Conservation (phyloP, 2,888 invertebrate species). For the Calameuta pallipes region DNA sequence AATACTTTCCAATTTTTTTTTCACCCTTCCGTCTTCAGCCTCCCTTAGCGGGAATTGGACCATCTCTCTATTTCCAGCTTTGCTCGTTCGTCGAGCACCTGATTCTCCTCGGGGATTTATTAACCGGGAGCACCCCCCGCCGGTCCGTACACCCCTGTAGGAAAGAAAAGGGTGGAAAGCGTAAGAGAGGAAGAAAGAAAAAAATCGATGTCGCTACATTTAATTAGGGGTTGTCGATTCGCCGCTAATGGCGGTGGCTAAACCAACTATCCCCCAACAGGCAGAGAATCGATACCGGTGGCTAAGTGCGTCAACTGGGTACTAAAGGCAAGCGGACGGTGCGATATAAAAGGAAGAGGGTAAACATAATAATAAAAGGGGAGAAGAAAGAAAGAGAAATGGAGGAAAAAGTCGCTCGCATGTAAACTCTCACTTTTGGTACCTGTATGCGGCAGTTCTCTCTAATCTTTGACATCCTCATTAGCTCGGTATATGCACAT, state of each 20-base stretch:
- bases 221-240: background rate
- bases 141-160: constrained; percentile 9
- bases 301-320: background rate
- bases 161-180: no score
- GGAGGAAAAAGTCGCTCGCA: background rate
- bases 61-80: background rate
- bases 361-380: background rate
- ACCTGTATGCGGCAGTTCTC: background rate
- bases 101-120: constrained; percentile 8
- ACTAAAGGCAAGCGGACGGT: background rate
- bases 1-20: background rate
- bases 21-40: background rate
- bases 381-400: constrained; percentile 2
- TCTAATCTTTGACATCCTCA: background rate
- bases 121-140: constrained; percentile 8
- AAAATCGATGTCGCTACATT: background rate
- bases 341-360: background rate
- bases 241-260: background rate
- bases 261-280: background rate
- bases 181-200: background rate
- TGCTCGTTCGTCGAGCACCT: background rate
- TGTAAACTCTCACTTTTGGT: background rate
- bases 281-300: background rate
- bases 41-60: background rate
- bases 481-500: background rate